Conservation (phyloP, 2,113 vertebrate genomes). For the Nycticryphes semicollaris region DNA sequence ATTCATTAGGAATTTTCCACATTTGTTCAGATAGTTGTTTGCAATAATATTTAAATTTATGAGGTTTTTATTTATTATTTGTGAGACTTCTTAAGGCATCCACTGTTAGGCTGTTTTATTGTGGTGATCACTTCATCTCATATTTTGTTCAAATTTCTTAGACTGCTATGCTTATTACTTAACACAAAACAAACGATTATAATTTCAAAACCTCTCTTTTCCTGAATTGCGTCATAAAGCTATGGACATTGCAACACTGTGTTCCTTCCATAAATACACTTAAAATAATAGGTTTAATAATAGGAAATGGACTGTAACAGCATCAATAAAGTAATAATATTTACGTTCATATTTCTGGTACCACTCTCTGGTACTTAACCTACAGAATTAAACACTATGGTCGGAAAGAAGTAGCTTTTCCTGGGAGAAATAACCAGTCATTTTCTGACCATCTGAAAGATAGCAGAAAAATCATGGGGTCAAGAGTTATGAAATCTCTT, state of each 20-base stretch:
- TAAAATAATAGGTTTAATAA: neutral
- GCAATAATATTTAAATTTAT: neutral
- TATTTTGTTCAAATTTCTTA: neutral
- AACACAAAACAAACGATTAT: neutral
- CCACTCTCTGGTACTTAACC: rapidly evolving
- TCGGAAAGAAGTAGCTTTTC: neutral
- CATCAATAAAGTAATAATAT: neutral
- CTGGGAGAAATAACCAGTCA: neutral
- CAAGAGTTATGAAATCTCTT: neutral
- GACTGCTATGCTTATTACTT: neutral
- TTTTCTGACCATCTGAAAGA: neutral
- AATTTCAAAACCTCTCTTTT: neutral
- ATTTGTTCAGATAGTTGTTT: neutral
- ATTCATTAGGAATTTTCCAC: neutral
- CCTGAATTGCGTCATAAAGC: neutral
- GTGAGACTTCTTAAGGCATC: neutral
- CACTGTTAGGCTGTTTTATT: neutral
- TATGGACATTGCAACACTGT: neutral
- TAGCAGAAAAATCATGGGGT: neutral
- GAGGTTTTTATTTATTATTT: neutral
- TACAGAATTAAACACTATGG: neutral
- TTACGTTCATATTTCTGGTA: neutral
- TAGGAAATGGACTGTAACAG: neutral
- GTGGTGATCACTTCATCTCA: neutral
- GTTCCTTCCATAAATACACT: neutral